Evolutionary conservation across 1,140 invertebrate genomes (phyloP).

Genomic region (Hestina assimilis): DNA sequence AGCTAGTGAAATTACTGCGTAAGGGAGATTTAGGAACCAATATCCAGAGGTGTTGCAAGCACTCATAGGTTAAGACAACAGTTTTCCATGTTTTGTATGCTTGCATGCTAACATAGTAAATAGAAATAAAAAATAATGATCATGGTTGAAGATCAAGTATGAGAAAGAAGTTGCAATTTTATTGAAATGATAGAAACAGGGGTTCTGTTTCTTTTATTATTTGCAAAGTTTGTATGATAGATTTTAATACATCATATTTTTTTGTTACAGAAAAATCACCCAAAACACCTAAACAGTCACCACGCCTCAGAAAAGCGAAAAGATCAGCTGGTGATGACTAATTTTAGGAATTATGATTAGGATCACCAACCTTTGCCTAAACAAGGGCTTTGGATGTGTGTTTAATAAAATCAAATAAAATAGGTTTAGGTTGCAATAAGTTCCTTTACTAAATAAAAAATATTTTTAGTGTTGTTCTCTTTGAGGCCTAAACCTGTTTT

Average conservation of each 20-base stretch:
- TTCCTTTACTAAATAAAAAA: slow-evolving; percentile 9
- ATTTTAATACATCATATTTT: slow-evolving; percentile 12
- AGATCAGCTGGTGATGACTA: slow-evolving; percentile 82
- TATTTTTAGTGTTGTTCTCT: slow-evolving; percentile 14
- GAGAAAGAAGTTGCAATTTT: neutral
- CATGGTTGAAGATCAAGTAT: too few species aligned
- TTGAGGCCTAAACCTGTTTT: slow-evolving; percentile 50
- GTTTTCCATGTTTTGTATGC: too few species aligned
- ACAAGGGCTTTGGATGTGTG: slow-evolving; percentile 30
- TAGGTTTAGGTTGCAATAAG: slow-evolving; percentile 61
- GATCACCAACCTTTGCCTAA: slow-evolving; percentile 32
- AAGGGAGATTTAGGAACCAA: too few species aligned
- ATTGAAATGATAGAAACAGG: too few species aligned
- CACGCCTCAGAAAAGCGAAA: slow-evolving; percentile 86
- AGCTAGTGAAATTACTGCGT: too few species aligned
- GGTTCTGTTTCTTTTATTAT: too few species aligned
- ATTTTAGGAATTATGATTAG: slow-evolving; percentile 34
- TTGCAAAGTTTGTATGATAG: neutral
- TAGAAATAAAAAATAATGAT: neutral
- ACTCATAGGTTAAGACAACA: too few species aligned
- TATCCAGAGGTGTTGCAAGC: too few species aligned
- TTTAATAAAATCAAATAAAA: slow-evolving; percentile 46
- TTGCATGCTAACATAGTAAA: neutral
- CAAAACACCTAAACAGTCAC: slow-evolving; percentile 81
- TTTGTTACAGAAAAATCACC: slow-evolving; percentile 81